Evolutionary conservation across 1,140 invertebrate genomes (phyloP).

Genomic region (Drosophila athabasca): DNA sequence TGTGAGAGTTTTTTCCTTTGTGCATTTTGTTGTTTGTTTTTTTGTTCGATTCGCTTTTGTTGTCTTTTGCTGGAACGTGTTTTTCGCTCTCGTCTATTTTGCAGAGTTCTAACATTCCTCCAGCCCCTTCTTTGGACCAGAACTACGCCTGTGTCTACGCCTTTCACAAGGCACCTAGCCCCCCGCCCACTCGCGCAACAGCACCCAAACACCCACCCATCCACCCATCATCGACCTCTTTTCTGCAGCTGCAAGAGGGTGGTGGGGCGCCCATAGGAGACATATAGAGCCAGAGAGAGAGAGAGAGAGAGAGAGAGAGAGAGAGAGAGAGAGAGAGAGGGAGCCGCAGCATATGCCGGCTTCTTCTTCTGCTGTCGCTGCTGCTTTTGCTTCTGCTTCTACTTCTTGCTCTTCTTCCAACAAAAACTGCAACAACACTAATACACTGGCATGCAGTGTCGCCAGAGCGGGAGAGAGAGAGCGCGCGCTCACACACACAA

Average conservation of each 20-base stretch:
- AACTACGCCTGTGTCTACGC: conserved; percentile 19
- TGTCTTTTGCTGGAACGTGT: no score
- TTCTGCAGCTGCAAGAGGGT: conserved; percentile 59
- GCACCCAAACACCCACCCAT: conserved; percentile 57
- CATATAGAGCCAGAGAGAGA: neutral
- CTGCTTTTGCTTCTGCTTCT: conserved; percentile 57
- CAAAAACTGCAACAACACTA: conserved; percentile 57
- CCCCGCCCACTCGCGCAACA: conserved; percentile 27
- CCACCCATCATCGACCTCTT: conserved; percentile 79
- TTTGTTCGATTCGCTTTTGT: no score
- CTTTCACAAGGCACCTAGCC: conserved; percentile 29
- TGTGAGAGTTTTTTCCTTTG: conserved; percentile 7
- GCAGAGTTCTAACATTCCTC: conserved; percentile 21
- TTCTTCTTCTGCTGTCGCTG: conserved; percentile 68
- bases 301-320: conserved; percentile 32
- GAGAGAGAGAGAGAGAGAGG: conserved; percentile 24
- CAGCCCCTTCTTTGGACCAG: conserved; percentile 10
- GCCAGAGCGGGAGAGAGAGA: no score
- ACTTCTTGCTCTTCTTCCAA: conserved; percentile 64
- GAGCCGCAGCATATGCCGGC: conserved; percentile 77
- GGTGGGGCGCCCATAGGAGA: conserved; percentile 8
- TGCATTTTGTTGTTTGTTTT: neutral
- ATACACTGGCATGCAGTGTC: conserved; percentile 19
- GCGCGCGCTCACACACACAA: conserved; percentile 25
- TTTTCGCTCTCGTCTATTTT: no score